Evolutionary conservation across 1,140 invertebrate species (phyloP), one percentile per base, ranked within the genome.

Genomic region (Acromyrmex charruanus): DNA sequence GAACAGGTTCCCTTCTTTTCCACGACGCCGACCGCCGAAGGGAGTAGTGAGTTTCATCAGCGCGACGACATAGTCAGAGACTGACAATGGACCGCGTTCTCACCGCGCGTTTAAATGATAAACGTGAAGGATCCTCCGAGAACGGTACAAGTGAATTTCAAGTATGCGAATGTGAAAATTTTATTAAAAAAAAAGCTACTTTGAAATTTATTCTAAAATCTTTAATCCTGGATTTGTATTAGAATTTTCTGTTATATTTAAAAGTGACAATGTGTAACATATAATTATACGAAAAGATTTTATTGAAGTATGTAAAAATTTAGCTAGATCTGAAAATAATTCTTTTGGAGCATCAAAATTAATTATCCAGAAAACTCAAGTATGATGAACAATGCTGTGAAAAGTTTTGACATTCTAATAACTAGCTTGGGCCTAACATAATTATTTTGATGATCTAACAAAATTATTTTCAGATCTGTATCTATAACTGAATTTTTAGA

Each of bases 1-100:
- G 74, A 79, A 77, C 82, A 66, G 82, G 74, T 85, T 77, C 82
- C 82, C 49, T 79, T 85, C 72, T 77, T 85, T 85, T 79, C 49
- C 61, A 65, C 59, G 61, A 77, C n/a, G 69, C 51, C 80, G 68
- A 61, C 31, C 53, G 55, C 14, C 28, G 84, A 80, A 61, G 75
- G 75, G 69, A 84, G 28, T 21, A 21, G 39, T 12, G 80, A 75
- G 69, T 49, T 58, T 49, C 65, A 39, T 58, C 65, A 81, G 58
- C 80, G 28, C 80, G 18, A 49, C 80, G 55, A 84, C 80, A 82
- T 53, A 74, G 80, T 84, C 55, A 18, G 53, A 31, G n/a, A 25
- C 39, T 61, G 80, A 84, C 69, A 84, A 74, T 84, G 55, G 69
- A 61, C 21, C 79, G 79, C 51, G 79, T 71, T 58, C 44, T 71